phyloP scores from a whole-genome alignment of 1,140 invertebrate species.

The Lasioglossum albipes region DNA sequence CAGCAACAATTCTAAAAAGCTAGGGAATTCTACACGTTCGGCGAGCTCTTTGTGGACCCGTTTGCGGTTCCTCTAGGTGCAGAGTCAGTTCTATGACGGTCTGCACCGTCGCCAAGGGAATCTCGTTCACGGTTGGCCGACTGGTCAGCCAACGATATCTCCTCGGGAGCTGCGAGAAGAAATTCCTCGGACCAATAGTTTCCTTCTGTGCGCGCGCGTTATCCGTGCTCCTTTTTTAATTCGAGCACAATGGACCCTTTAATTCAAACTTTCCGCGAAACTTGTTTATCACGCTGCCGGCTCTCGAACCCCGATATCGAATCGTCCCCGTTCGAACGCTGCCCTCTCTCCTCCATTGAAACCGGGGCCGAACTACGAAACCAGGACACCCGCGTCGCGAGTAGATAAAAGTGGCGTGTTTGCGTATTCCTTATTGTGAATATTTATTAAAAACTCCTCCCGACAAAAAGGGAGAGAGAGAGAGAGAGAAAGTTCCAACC shows the following conservation, averaged over 20 bases:
- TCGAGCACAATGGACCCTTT: background rate
- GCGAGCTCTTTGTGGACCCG: too few species aligned
- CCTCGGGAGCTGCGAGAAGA: background rate
- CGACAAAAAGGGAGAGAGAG: too few species aligned
- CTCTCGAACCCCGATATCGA: background rate
- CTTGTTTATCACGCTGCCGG: conserved; percentile 4
- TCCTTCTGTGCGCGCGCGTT: background rate
- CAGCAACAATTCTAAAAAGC: too few species aligned
- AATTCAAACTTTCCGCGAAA: background rate
- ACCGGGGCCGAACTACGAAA: background rate
- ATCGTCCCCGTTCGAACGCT: background rate
- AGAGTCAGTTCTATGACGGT: too few species aligned
- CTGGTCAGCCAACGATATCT: too few species aligned
- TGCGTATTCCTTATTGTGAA: background rate
- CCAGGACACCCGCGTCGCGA: background rate
- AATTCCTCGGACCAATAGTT: background rate
- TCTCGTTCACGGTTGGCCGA: too few species aligned
- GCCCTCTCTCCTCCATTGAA: background rate
- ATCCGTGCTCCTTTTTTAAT: background rate
- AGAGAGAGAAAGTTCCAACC: too few species aligned
- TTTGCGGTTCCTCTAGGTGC: too few species aligned
- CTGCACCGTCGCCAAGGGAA: too few species aligned
- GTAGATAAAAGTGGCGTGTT: background rate
- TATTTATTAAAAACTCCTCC: background rate
- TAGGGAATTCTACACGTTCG: too few species aligned